Base-by-base conservation (phyloP, 2,888 invertebrate species). In the Drosophila pseudotalamancana region DNA sequence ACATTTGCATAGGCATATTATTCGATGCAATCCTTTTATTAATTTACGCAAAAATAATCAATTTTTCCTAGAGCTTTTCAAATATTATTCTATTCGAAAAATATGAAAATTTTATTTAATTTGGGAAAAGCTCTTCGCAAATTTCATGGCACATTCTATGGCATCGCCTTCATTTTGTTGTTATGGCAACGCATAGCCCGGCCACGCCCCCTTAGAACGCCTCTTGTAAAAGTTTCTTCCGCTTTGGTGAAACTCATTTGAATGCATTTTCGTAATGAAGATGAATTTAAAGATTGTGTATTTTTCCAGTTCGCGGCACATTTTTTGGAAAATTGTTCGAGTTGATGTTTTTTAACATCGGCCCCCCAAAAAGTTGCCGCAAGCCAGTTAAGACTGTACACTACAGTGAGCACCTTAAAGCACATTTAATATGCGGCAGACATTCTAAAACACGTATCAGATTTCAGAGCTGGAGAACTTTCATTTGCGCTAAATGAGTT, bases 211-310 rank as follows among this genome's bases (percentile, higher is more conserved):
- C 8, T 12, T 9, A n/a, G n/a, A n/a, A n/a, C n/a, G n/a, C 25
- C 32, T 27, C 31, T 72, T 40, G 45, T 29, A 39, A 68, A 72
- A 72, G 37, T 72, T 72, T 70, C 32, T 8, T 40, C 35, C 18
- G 69, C 64, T 35, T 18, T 19, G 46, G 32, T 61, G 67, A 70
- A 73, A 63, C 81, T 76, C 71, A 84, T 84, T 78, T 84, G 64
- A 84, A 82, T 82, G 81, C 85, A 82, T 76, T 84, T 73, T 67
- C 71, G 67, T 78, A 78, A 84, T 78, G 71, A 84, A 73, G 85
- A 82, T 78, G 76, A 82, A 81, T 82, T 77, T 76, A 76, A 60
- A 84, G 85, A 84, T 81, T 86, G 86, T 83, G 80, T 83, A 83
- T 83, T 83, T 85, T 85, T 83, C 83, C 83, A 70, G 83, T 80